phyloP scores from a whole-genome alignment of 2,888 invertebrate genomes.

The Alentia gelatinosa region DNA sequence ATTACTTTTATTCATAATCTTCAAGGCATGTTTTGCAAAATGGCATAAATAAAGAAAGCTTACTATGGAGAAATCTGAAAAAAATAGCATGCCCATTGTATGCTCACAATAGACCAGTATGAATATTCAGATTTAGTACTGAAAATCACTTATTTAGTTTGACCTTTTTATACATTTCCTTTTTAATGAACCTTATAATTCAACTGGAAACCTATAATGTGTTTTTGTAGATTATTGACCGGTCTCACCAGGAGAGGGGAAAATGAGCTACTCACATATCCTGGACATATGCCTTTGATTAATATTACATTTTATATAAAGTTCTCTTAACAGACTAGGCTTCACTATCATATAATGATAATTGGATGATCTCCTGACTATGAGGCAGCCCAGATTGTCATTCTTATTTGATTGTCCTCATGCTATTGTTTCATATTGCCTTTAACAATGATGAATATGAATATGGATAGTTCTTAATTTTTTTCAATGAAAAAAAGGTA shows the following conservation, averaged over 20 bases:
- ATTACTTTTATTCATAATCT: constrained; percentile 48
- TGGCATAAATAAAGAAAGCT: constrained; percentile 44
- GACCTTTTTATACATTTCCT: neutral
- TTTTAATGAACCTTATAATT: too few relatives aligned
- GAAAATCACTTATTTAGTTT: neutral
- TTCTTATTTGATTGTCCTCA: neutral
- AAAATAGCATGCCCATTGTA: constrained; percentile 14
- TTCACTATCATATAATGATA: neutral
- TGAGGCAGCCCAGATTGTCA: neutral
- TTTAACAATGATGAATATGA: neutral
- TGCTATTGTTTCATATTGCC: neutral
- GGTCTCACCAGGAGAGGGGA: neutral
- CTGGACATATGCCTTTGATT: neutral
- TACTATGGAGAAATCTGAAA: constrained; percentile 8
- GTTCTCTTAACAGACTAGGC: neutral
- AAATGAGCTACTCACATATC: neutral
- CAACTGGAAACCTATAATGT: neutral
- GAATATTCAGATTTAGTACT: neutral
- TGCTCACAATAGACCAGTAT: neutral
- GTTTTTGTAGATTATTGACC: neutral
- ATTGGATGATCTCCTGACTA: neutral
- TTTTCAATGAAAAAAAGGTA: neutral
- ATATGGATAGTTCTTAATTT: neutral
- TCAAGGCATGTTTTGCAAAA: constrained; percentile 54
- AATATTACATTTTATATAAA: neutral